Evolutionary conservation across 2,797 vertebrate species (phyloP), one percentile per base, ranked within the genome.

Genomic region (Notolabrus celidotus): DNA sequence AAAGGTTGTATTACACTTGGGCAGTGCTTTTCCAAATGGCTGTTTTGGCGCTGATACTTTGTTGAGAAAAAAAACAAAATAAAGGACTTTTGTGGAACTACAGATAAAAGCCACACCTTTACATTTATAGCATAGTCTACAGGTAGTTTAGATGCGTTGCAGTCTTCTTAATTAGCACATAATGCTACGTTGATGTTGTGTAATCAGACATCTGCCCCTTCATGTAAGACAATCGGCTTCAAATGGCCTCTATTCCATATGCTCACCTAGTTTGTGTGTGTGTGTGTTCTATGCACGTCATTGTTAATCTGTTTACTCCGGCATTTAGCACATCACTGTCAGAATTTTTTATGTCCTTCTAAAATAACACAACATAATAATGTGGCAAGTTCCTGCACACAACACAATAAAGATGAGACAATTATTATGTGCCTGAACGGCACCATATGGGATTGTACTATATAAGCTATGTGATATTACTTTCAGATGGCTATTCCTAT

Each of bases 161-260:
- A 51, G 43, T 46, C 17, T 39, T 23, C 20, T 20, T 65, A 64
- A 79, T 74, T 75, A 62, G 36, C 56, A 38, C 38, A 20, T 23
- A 67, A 16, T 43, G 34, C 55, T n/a, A 9, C 1, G 8, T 23
- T 5, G 10, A 54, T 59, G 9, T 36, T 27, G 39, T 0, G 25
- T 39, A 67, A 45, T 77, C 59, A 79, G 58, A 78, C 63, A 74
- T 64, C 45, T 73, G 57, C 47, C 69, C 25, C 34, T 39, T 41
- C 38, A 55, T 80, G 56, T 75, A 46, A 36, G 31, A 43, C 57
- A 69, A 33, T 69, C 53, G 38, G 38, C 55, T 66, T 67, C 11
- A 75, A 58, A 71, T 77, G 20, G 25, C 53, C 56, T 62, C 41
- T 45, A n/a, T 34, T 43, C 67, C 36, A 51, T 71, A 49, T 70